Evolutionary conservation across 1,140 invertebrate species (phyloP), one percentile per base, ranked within the genome.

Genomic region (Penaeus indicus): DNA sequence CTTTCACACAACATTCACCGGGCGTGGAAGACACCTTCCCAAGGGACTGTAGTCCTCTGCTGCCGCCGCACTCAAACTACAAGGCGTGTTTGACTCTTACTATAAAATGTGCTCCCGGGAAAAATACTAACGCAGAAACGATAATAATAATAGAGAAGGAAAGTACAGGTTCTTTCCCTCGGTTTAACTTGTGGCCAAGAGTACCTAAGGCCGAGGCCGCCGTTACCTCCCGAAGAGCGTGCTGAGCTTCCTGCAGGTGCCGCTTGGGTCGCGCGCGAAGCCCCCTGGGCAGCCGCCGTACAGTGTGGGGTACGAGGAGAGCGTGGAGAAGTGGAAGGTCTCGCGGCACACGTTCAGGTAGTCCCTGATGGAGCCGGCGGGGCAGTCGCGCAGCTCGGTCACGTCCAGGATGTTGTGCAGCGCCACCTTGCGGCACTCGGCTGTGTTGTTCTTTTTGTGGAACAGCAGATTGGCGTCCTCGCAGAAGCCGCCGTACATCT

Each of bases 401-500:
- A 84, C 69, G n/a, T 85, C 84, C 32, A 88, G 86, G 47, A 90
- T 69, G 47, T 75, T 88, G 47, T 81, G 69, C 47, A 78, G 69
- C 54, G 85, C 54, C 32, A 90, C 38, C 42, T 60, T 13, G 25
- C 25, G 27, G 78, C 90, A 90, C 32, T 84, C 90, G 16, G 79
- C 86, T 21, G 86, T 87, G 19, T 42, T 22, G 77, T 67, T 88
- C 18, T 75, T 69, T 0, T 22, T 62, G 69, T 85, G 19, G 42
- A 82, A 83, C 32, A 42, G 47, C n/a, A 88, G 78, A 2, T 54
- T 18, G 18, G 42, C 60, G 61, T 61, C 22, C 21, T 67, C 77
- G 63, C 90, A 90, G 25, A 84, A 88, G n/a, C 90, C 90, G 21
- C 27, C 42, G 60, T 88, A 90, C 84, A 38, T 72, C 72, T 90